Evolutionary conservation across 2,113 vertebrate genomes (phyloP).

Genomic region (Stictonetta naevosa): DNA sequence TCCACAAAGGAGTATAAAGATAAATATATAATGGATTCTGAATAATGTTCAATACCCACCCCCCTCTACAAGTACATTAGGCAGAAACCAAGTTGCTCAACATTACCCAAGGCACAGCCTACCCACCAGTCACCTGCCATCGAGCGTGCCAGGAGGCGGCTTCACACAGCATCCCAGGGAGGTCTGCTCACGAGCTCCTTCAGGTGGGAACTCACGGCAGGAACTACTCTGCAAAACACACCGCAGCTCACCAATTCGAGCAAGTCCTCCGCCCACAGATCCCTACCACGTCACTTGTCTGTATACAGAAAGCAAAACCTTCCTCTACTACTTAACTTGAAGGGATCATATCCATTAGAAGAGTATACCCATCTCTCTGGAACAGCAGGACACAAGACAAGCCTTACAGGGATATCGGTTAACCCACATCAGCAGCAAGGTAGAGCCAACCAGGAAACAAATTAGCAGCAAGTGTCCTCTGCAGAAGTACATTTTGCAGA

Average conservation of each 20-base stretch:
- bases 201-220: not conserved
- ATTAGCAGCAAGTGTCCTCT: not conserved
- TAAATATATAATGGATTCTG: conserved; percentile 65
- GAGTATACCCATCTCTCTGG: not conserved
- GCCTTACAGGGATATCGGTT: not conserved
- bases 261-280: not conserved
- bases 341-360: not conserved
- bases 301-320: not conserved
- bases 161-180: not conserved
- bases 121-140: not conserved
- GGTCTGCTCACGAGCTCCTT: not conserved
- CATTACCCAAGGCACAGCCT: not conserved
- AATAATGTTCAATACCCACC: conserved; percentile 21
- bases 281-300: not conserved
- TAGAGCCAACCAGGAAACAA: conserved; percentile 20
- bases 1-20: conserved; percentile 58
- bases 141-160: not conserved
- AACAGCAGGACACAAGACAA: not conserved
- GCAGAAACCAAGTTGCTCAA: conserved; percentile 14
- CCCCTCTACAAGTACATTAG: conserved; percentile 23
- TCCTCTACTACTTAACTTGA: not conserved
- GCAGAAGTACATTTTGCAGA: conserved; percentile 32
- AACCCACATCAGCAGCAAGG: not conserved
- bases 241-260: not conserved
- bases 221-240: not conserved